phyloP scores from a whole-genome alignment of 53 echinoderm and acorn worm genomes.

The Antedon mediterranea region DNA sequence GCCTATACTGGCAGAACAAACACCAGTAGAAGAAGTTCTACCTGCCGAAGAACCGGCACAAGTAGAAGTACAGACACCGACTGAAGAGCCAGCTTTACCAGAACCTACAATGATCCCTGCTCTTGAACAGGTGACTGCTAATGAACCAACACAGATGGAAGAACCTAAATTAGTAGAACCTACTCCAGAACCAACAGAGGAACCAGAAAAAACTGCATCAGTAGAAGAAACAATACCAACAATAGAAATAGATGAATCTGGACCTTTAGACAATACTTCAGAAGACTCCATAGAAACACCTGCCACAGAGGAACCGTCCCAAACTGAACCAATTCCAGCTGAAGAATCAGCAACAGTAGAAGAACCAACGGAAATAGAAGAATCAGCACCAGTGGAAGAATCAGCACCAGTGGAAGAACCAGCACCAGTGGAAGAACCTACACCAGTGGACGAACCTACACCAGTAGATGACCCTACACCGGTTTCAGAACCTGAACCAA shows the following conservation, averaged over 20 bases:
- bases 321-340: neutral
- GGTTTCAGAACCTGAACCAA: neutral
- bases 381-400: slow-evolving; percentile 10
- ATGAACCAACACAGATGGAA: slow-evolving; percentile 6
- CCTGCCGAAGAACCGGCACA: slow-evolving; percentile 21
- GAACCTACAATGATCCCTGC: too few species aligned
- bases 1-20: neutral
- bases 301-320: neutral
- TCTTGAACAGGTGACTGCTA: slow-evolving; percentile 12
- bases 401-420: slow-evolving; percentile 10
- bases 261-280: neutral
- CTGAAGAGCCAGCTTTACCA: slow-evolving; percentile 20
- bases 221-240: slow-evolving; percentile 6
- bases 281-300: neutral
- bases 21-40: neutral
- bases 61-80: slow-evolving; percentile 11
- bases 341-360: neutral
- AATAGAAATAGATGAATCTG: slow-evolving; percentile 1
- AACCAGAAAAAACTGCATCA: slow-evolving; percentile 8
- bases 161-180: slow-evolving; percentile 6
- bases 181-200: neutral
- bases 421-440: slow-evolving; percentile 1
- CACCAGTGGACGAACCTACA: slow-evolving; percentile 5
- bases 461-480: slow-evolving; percentile 8
- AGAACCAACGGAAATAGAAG: slow-evolving; percentile 11